phyloP scores from a whole-genome alignment of 2,888 invertebrate species.

The Pandemis cinnamomeana region DNA sequence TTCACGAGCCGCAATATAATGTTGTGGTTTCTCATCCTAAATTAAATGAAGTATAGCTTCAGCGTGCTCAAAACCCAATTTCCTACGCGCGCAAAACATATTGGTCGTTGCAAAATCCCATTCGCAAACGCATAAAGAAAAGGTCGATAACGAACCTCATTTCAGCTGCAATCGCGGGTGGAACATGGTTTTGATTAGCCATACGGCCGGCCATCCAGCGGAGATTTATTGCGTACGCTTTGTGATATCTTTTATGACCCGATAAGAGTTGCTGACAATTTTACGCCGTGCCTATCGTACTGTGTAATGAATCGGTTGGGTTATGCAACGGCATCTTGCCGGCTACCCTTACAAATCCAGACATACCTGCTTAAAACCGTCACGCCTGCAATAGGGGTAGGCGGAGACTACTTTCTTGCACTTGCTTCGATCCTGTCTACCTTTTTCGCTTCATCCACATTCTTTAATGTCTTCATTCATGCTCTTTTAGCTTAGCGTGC shows the following conservation, averaged over 20 bases:
- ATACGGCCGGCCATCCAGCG: conserved; percentile 22
- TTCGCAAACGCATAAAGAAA: conserved; percentile 52
- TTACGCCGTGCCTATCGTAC: conserved; percentile 69
- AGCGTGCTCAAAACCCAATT: conserved; percentile 2
- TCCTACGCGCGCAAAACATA: conserved; percentile 20
- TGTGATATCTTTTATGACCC: conserved; percentile 63
- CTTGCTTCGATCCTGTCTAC: too few species aligned
- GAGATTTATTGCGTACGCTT: conserved; percentile 29
- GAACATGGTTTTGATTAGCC: conserved; percentile 43
- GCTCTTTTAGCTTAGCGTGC: too few species aligned
- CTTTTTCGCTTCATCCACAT: too few species aligned
- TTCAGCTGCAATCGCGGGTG: conserved; percentile 43
- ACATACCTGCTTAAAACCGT: too few species aligned
- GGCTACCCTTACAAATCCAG: background rate
- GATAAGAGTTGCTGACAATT: conserved; percentile 75
- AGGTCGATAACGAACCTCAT: conserved; percentile 56
- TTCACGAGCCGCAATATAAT: too few species aligned
- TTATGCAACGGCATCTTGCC: conserved; percentile 10
- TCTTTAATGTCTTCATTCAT: too few species aligned
- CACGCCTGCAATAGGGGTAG: too few species aligned
- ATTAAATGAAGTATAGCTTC: too few species aligned
- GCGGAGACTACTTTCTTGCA: too few species aligned
- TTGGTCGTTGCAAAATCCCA: conserved; percentile 29
- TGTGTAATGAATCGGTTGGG: conserved; percentile 56
- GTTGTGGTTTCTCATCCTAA: too few species aligned